These are phyloP conservation scores for Semaprochilodus insignis DNA, from an alignment of 2,797 vertebrate species.

Conservation along the genomic window DNA sequence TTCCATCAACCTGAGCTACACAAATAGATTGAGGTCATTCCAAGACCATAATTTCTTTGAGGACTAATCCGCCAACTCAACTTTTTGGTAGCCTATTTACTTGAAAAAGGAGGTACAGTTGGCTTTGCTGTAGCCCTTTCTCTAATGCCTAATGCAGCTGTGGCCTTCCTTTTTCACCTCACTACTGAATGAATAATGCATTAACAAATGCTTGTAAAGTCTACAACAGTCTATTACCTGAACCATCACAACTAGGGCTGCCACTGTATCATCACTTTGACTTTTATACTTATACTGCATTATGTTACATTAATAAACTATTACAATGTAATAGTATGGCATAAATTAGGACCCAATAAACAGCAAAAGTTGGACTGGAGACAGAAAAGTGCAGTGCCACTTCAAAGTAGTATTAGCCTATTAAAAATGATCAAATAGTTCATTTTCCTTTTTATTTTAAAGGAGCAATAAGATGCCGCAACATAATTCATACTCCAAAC, in stretches of 20 bases:
- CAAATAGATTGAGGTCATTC: slow-evolving; percentile 22
- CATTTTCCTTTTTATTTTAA: too few species aligned
- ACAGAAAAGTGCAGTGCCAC: too few species aligned
- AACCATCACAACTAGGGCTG: neutral
- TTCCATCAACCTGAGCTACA: slow-evolving; percentile 17
- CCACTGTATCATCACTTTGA: too few species aligned
- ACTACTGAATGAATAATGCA: neutral
- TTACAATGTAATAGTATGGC: too few species aligned
- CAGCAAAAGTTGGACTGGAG: too few species aligned
- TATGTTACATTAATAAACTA: too few species aligned
- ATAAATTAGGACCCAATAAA: too few species aligned
- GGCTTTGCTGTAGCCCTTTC: neutral
- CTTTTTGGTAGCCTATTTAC: slow-evolving; percentile 18
- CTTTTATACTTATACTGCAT: too few species aligned
- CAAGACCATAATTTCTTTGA: slow-evolving; percentile 4
- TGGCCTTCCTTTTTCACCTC: neutral
- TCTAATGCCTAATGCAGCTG: neutral
- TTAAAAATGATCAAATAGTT: too few species aligned
- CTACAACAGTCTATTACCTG: neutral
- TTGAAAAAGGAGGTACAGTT: neutral
- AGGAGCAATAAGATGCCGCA: too few species aligned
- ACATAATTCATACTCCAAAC: too few species aligned
- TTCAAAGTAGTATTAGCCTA: too few species aligned
- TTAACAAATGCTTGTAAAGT: neutral
- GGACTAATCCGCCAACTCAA: neutral